Conservation (phyloP, 2,797 vertebrate species). For the Amphiprion clarkii region DNA sequence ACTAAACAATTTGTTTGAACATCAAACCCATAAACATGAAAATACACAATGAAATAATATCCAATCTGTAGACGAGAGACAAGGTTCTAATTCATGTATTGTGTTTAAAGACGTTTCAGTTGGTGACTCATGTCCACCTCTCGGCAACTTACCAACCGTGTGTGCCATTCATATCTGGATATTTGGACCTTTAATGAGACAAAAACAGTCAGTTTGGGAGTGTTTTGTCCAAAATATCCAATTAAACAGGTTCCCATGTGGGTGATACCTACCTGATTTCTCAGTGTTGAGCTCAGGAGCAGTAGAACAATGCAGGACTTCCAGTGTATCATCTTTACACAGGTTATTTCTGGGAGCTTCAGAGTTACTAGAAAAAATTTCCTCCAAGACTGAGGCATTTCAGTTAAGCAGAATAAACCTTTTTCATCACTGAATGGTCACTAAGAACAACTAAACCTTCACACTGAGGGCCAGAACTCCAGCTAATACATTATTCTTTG, state of each 20-base stretch:
- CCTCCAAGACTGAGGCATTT: too few species aligned
- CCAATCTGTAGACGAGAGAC: too few species aligned
- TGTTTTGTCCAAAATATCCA: background rate
- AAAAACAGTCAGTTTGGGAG: background rate
- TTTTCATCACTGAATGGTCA: too few species aligned
- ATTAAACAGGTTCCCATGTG: background rate
- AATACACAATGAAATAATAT: too few species aligned
- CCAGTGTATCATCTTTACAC: background rate
- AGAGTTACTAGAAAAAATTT: too few species aligned
- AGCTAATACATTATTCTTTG: background rate
- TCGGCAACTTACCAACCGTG: background rate
- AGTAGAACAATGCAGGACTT: background rate
- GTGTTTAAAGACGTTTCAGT: too few species aligned
- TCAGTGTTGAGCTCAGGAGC: background rate
- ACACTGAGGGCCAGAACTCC: background rate
- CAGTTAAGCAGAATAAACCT: too few species aligned
- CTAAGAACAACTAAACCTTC: too few species aligned
- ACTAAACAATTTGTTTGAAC: too few species aligned
- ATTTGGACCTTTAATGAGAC: background rate
- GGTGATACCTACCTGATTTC: background rate
- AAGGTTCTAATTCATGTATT: too few species aligned
- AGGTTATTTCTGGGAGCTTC: background rate
- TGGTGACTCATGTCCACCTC: too few species aligned
- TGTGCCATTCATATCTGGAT: background rate
- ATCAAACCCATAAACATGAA: too few species aligned